Evolutionary conservation across 1,140 invertebrate species (phyloP).

Genomic region (Helicoverpa zea): DNA sequence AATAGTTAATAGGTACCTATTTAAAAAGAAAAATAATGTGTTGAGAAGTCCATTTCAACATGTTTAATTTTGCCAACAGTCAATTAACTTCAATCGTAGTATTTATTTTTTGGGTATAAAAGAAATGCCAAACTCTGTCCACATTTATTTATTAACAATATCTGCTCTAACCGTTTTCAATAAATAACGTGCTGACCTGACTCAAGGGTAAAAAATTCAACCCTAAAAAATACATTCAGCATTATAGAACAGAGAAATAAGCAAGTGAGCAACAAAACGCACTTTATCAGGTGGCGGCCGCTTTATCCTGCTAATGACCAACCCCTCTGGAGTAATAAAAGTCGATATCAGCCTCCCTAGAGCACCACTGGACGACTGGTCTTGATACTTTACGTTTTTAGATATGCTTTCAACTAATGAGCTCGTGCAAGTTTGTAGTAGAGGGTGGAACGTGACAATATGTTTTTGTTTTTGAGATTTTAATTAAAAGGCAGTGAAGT

Average conservation of each 20-base stretch:
- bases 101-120: no score
- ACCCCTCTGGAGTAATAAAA: constrained; percentile 85
- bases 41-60: no score
- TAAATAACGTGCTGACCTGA: constrained; percentile 39
- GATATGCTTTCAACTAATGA: no score
- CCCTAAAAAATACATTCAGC: constrained; percentile 49
- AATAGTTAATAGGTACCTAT: no score
- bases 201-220: constrained; percentile 44
- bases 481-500: not conserved
- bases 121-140: not conserved
- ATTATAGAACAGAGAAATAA: constrained; percentile 74
- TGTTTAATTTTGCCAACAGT: no score
- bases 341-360: constrained; percentile 80
- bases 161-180: constrained; percentile 13
- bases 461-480: not conserved
- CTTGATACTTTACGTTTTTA: constrained; percentile 64
- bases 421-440: no score
- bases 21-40: no score
- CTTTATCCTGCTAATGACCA: constrained; percentile 86
- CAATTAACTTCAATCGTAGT: no score
- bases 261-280: constrained; percentile 86
- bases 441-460: no score
- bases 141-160: not conserved
- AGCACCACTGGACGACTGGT: constrained; percentile 51
- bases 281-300: constrained; percentile 86